Evolutionary conservation across 2,888 invertebrate species (phyloP).

Genomic region (Zootermopsis nevadensis): DNA sequence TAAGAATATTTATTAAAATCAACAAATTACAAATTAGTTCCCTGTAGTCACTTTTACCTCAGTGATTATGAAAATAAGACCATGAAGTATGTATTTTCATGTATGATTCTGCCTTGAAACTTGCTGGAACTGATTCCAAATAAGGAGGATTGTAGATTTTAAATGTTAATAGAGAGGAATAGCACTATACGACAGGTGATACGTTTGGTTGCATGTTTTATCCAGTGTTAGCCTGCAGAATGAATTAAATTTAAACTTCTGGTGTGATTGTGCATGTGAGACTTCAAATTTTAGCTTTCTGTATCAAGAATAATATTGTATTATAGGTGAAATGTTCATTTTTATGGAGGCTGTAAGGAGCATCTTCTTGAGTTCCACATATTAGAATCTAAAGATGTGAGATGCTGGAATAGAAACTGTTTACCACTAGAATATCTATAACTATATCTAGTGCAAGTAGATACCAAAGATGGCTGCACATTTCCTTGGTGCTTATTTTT

Average conservation of each 20-base stretch:
- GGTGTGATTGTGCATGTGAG: not conserved
- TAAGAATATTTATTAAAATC: too few relatives aligned
- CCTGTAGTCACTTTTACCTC: too few relatives aligned
- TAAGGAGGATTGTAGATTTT: not conserved
- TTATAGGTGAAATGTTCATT: not conserved
- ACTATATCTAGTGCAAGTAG: conserved; percentile 37
- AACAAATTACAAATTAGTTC: too few relatives aligned
- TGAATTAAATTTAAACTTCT: not conserved
- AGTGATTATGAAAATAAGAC: too few relatives aligned
- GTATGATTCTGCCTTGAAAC: too few relatives aligned
- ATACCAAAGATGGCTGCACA: conserved; percentile 48
- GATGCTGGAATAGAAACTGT: not conserved
- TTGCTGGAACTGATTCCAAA: too few relatives aligned
- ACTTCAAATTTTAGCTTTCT: not conserved
- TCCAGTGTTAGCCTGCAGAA: not conserved
- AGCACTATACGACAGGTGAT: not conserved
- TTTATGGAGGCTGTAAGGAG: not conserved
- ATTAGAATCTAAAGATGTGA: not conserved
- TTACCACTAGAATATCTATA: conserved; percentile 13
- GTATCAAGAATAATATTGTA: not conserved
- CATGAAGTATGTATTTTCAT: too few relatives aligned
- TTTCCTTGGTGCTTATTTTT: conserved; percentile 50
- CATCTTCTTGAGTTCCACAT: not conserved
- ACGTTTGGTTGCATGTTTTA: not conserved
- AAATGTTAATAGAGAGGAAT: not conserved